Base-by-base conservation (phyloP, 2,113 vertebrate species). In the Python bivittatus region DNA sequence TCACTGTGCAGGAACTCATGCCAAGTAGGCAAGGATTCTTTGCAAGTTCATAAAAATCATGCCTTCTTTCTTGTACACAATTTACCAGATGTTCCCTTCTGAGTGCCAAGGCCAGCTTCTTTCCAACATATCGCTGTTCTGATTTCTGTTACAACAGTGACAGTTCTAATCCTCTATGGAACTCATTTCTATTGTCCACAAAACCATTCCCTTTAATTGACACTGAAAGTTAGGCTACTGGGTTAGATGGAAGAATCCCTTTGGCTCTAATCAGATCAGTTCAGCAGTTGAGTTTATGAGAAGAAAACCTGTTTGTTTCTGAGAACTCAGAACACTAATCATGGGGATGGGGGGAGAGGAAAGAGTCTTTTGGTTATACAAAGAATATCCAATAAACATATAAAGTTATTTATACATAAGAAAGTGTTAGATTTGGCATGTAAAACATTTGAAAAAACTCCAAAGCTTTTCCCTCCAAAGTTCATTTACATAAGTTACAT, bases 1-100 rank as follows among this genome's bases (percentile, higher is more conserved):
- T 93, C 94, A 54, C 89, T 95, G 94, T 92, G 90, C 90, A 96
- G 61, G 56, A 94, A 91, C 27, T 96, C 44, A 93, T 60, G 94
- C 92, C 94, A 96, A 92, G 92, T 54, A 95, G 95, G 94, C 17
- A 87, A 42, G 44, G 22, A 53, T 64, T 86, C 29, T 93, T 95
- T 93, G 94, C 93, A 93, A 92, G 83, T 72, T 95, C 84, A 64
- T 93, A 88, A 95, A 85, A 61, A 53, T 1, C 54, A 84, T 2
- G 94, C 53, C 84, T 68, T 54, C 44, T 17, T 2, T 44, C 27
- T 27, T 94, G 68, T n/a, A 42, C 11, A 53, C 91, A 89, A 22
- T 61, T 20, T 1, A 22, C 88, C 57, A 89, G 91, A 68, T 88
- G 22, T 27, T 29, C 0, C 38, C 0, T n/a, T 38, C 52, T 13